Percentiles rank a stretch among this genome's conserved stretches.
Evolutionary conservation across 2,888 invertebrate species (phyloP).

Genomic region (Athalia circularis): DNA sequence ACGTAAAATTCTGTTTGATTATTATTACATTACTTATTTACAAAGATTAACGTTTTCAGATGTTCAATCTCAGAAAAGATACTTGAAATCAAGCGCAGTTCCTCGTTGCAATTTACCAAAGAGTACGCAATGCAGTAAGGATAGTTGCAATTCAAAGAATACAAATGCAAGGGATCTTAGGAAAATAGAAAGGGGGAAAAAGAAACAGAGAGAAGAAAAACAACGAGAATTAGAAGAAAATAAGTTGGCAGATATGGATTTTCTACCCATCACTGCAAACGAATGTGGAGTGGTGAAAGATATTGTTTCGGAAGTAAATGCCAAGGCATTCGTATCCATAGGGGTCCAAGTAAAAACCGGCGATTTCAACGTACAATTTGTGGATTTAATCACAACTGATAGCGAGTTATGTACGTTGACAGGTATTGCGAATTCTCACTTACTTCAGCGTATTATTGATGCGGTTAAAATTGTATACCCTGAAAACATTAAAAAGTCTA

Average conservation of each 20-base stretch:
- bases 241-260: not conserved
- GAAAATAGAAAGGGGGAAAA: not conserved
- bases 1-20: too few species aligned
- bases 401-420: constrained; percentile 35
- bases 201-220: not conserved
- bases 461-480: constrained; percentile 13
- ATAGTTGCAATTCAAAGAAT: not conserved
- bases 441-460: constrained; percentile 19
- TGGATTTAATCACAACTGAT: constrained; percentile 34
- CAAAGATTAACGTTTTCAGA: too few species aligned
- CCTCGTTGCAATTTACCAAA: constrained; percentile 7
- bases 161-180: not conserved
- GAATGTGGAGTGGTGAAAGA: too few species aligned
- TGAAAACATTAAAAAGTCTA: constrained; percentile 19
- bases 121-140: not conserved
- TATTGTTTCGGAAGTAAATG: too few species aligned
- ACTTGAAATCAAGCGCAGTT: not conserved
- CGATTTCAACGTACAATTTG: constrained; percentile 18
- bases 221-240: constrained; percentile 12
- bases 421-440: constrained; percentile 27
- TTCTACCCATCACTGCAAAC: not conserved
- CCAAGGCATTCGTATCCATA: too few species aligned
- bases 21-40: too few species aligned
- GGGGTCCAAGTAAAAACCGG: constrained; percentile 37
- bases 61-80: not conserved